Base-by-base conservation (phyloP, 37 sponge, comb jelly and placozoan genomes). In the Amphimedon queenslandica region DNA sequence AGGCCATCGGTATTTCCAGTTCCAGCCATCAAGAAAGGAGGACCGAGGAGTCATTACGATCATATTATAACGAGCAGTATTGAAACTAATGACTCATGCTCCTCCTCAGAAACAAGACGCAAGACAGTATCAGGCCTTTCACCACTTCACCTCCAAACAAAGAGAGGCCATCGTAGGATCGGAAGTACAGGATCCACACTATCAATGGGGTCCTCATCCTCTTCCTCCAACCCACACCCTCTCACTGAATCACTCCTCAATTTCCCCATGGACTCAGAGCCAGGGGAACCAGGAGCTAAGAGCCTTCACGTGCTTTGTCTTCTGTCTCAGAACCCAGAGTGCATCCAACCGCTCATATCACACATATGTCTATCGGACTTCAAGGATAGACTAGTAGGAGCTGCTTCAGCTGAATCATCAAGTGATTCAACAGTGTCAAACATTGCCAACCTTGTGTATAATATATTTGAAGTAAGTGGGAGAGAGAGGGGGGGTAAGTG, bases 331-430 rank as follows among this genome's bases (percentile, higher is more conserved):
- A 92, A 92, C 55, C 37, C 63, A 42, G 93, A 92, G 82, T 87
- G 93, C 40, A 68, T 87, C n/a, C 28, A 66, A 4, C 57, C 56
- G 4, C 75, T 92, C 30, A 51, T 84, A 43, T 76, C 88, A 13
- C 77, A 92, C 79, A 65, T 87, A 51, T 83, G 88, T 40, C 81
- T 92, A 38, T 80, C 93, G 31, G 71, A 83, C 55, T 86, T 83
- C 66, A 63, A 55, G 30, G 55, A 55, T 0, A 71, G 82, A 58
- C 64, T 90, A 65, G 20, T 71, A 23, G 31, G 36, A 16, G 34
- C 84, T 27, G 73, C 90, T 1, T 69, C 70, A 61, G 53, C 66
- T 24, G 55, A 57, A 1, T 21, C n/a, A 53, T 69, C 90, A 3
- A 37, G 81, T 58, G 51, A 51, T 32, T 71, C 65, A 0, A 41